Evolutionary conservation across 2,888 invertebrate species (phyloP), one percentile per base, ranked within the genome.

Genomic region (Leptopilina syphax): DNA sequence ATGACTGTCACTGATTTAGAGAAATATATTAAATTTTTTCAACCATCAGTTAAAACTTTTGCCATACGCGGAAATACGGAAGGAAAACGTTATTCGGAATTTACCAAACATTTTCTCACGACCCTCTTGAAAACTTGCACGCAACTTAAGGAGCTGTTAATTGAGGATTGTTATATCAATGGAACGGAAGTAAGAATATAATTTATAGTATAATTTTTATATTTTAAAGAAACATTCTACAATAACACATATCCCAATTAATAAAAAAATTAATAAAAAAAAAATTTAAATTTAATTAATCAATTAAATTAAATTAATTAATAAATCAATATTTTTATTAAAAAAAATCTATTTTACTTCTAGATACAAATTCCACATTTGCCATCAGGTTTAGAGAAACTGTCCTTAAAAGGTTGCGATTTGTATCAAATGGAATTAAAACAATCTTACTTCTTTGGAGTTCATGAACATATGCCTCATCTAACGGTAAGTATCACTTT

Each of bases 291-390:
- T 18, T 18, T 18, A 18, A 18, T 18, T 18, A 18, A 18, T 18
- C 18, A 18, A 18, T 18, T 18, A 18, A 18, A 18, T 18, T 18
- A 18, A 18, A 18, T 18, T 18, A 18, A 18, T 18, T 44, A 0
- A 44, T 44, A 4, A 44, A 44, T 44, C 3, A 24, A 63, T 34
- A 68, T 41, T 44, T 24, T 18, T 24, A 44, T 44, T 76, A 34
- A 27, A n/a, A 18, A 24, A 60, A 27, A 44, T 65, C 7, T 60
- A 65, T 68, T 82, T 83, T 81, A 78, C 86, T 91, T 91, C 73
- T 92, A 96, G 96, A 93, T 95, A 0, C 93, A 92, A 60, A 93
- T 96, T 77, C 92, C 93, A 6, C 93, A 94, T 84, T 96, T 96
- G 88, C 96, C 96, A 0, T 86, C 90, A 3, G 93, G 93, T 0